Evolutionary conservation across 2,113 vertebrate species (phyloP).

Genomic region (Speoplatyrhinus poulsoni): DNA sequence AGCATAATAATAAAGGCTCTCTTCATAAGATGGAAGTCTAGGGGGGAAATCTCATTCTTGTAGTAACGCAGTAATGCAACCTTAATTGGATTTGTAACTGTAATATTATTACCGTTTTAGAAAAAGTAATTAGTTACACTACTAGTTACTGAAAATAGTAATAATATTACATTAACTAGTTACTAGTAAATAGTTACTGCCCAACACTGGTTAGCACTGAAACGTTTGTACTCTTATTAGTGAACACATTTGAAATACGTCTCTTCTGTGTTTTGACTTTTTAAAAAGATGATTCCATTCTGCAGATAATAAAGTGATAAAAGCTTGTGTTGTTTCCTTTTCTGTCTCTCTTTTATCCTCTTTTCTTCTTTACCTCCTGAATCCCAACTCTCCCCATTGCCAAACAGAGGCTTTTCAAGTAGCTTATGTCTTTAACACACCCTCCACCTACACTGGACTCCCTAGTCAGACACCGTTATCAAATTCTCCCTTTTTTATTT

Average conservation of each 20-base stretch:
- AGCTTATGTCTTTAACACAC: neutral
- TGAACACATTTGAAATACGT: slow-evolving; percentile 15
- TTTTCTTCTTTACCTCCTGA: neutral
- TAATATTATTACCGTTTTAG: too few species aligned
- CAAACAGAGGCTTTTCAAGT: slow-evolving; percentile 1
- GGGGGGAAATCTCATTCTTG: too few species aligned
- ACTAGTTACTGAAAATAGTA: too few species aligned
- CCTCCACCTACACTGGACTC: neutral
- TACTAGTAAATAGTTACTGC: too few species aligned
- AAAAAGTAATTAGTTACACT: too few species aligned
- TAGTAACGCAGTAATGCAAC: too few species aligned
- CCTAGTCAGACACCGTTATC: neutral
- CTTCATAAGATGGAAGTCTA: too few species aligned
- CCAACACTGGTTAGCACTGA: neutral
- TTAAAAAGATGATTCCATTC: slow-evolving; percentile 26
- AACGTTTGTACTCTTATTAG: neutral
- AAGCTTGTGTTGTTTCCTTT: slow-evolving; percentile 28
- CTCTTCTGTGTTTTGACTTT: slow-evolving; percentile 29
- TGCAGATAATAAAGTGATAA: slow-evolving; percentile 51
- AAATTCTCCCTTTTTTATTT: too few species aligned
- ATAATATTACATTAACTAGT: too few species aligned
- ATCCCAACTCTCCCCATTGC: slow-evolving; percentile 10
- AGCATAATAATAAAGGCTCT: too few species aligned
- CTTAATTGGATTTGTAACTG: too few species aligned
- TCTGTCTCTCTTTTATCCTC: slow-evolving; percentile 19